Conservation (phyloP, 2,113 vertebrate genomes). For the Paraplagusia blochii region DNA sequence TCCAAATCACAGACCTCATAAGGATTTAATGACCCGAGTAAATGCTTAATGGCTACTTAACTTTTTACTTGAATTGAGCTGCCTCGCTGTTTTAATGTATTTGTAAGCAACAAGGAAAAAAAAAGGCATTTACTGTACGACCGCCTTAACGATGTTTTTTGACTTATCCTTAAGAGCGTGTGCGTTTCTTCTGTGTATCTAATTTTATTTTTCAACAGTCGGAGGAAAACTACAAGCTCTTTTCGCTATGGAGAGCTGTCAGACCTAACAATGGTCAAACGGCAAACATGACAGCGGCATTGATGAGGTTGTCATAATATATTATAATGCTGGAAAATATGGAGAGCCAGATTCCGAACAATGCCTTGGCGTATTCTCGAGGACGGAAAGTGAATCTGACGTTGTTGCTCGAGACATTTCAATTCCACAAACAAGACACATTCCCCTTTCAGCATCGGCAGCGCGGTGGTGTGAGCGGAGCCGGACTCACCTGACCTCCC, state of each 20-base stretch:
- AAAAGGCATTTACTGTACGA: not conserved
- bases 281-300: not conserved
- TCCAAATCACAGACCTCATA: slow-evolving; percentile 1
- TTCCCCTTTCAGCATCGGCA: not conserved
- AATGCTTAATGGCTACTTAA: slow-evolving; percentile 12
- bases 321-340: too few relatives aligned
- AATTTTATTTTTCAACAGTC: not conserved
- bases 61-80: not conserved
- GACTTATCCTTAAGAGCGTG: not conserved
- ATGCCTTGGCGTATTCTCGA: too few relatives aligned
- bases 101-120: not conserved
- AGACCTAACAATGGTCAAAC: not conserved
- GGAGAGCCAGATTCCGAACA: too few relatives aligned
- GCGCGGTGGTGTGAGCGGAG: not conserved
- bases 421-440: not conserved
- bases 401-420: not conserved
- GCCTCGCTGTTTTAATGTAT: not conserved
- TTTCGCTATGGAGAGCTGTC: not conserved
- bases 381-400: not conserved
- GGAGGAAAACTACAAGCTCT: not conserved
- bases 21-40: slow-evolving; percentile 7
- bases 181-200: not conserved
- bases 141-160: not conserved
- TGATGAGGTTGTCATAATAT: not conserved
- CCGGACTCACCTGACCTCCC: slow-evolving; percentile 91